Evolutionary conservation across 2,113 vertebrate genomes (phyloP).

Genomic region (Lonchura striata): DNA sequence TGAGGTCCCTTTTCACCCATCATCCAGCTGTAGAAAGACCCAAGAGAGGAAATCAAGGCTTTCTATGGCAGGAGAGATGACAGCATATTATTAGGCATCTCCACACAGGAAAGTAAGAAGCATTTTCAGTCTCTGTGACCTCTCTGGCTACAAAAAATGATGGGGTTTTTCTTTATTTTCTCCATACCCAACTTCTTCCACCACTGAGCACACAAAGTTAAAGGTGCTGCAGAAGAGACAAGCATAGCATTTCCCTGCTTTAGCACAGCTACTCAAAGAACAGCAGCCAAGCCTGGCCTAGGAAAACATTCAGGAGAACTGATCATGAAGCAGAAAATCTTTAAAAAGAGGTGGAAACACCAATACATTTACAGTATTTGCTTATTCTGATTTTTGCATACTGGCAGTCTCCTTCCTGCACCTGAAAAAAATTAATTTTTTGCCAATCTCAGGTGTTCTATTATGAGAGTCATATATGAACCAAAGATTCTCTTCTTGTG

Average conservation of each 20-base stretch:
- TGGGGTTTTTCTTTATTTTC: not conserved
- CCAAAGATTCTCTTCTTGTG: not conserved
- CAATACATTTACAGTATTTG: not conserved
- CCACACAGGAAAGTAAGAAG: not conserved
- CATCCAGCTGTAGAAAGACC: not conserved
- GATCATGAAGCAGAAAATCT: not conserved
- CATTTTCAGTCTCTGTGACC: not conserved
- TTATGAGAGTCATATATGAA: accelerated
- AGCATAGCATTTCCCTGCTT: not conserved
- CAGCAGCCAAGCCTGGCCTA: not conserved
- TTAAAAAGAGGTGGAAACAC: not conserved
- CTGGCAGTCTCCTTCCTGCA: accelerated
- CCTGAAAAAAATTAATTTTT: not conserved
- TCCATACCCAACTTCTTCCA: not conserved
- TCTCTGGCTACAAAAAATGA: not conserved
- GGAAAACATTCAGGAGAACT: not conserved
- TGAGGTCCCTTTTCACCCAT: not conserved
- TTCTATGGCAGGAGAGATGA: not conserved
- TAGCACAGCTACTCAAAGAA: not conserved
- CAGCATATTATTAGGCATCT: not conserved
- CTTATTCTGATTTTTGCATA: not conserved
- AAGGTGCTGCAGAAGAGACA: not conserved
- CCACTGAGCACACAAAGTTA: not conserved
- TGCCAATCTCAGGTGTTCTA: not conserved
- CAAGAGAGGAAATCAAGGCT: not conserved